Evolutionary conservation across 2,113 vertebrate species (phyloP).

Genomic region (Tonatia bakeri): DNA sequence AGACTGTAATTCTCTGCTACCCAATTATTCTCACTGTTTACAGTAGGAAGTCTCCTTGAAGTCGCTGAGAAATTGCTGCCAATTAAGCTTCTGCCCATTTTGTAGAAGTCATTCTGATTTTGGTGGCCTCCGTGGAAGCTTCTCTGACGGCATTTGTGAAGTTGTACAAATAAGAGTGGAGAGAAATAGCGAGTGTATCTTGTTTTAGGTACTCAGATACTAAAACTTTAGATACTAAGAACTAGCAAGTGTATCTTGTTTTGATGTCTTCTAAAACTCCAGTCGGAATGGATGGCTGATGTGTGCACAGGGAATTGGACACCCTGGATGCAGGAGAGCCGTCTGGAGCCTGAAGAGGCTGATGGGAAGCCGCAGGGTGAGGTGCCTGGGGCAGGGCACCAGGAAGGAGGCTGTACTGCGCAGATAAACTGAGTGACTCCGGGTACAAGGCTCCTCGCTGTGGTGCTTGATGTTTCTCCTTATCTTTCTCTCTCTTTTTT

Average conservation of each 20-base stretch:
- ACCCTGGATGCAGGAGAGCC: neutral
- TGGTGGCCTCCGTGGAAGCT: neutral
- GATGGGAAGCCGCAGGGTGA: neutral
- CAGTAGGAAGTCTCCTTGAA: constrained; percentile 34
- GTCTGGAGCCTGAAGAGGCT: neutral
- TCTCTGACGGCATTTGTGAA: neutral
- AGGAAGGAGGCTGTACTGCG: neutral
- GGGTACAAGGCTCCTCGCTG: neutral
- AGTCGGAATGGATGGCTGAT: neutral
- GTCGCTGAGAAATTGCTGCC: neutral
- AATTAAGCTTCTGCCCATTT: constrained; percentile 24
- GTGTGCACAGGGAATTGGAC: neutral
- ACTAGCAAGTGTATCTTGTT: neutral
- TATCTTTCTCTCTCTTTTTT: neutral
- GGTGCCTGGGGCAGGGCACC: neutral
- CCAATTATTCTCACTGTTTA: neutral
- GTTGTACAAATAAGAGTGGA: neutral
- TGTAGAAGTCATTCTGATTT: neutral
- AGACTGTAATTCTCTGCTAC: neutral
- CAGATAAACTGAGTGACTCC: neutral
- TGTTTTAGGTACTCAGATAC: neutral
- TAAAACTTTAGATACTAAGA: neutral
- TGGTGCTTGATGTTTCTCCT: neutral
- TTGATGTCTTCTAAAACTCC: neutral
- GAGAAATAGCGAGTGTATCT: neutral